These are phyloP conservation scores for Nothoprocta perdicaria DNA, from an alignment of 2,113 vertebrate genomes.

Conservation along the genomic window DNA sequence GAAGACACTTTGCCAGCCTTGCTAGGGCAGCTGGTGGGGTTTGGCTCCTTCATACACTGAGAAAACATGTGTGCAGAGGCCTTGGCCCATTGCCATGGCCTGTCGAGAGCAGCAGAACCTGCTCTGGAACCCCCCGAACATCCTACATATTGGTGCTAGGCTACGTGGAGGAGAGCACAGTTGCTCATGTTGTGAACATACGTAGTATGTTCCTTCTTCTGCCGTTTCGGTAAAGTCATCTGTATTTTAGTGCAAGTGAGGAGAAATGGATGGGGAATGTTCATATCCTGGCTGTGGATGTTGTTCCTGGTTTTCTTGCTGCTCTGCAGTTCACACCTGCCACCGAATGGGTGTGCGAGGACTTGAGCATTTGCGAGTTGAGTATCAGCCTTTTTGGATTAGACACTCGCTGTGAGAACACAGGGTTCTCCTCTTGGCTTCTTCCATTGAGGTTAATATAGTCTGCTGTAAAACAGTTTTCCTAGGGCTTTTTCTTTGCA, in stretches of 20 bases:
- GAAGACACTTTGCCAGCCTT: background rate
- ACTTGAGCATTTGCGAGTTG: background rate
- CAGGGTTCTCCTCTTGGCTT: background rate
- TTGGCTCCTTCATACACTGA: background rate
- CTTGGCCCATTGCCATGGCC: background rate
- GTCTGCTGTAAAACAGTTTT: background rate
- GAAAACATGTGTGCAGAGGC: background rate
- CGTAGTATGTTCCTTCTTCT: background rate
- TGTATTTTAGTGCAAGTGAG: background rate
- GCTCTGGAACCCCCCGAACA: background rate
- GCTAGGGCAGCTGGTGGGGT: background rate
- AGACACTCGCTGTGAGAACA: background rate
- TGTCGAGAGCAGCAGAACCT: background rate
- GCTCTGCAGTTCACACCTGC: background rate
- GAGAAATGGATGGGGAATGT: background rate
- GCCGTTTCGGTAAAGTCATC: background rate
- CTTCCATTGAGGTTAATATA: background rate
- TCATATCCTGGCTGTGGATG: background rate
- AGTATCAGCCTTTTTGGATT: background rate
- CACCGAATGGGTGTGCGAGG: background rate
- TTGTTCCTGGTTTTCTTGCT: background rate
- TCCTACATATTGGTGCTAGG: background rate
- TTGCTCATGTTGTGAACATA: background rate
- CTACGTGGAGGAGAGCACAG: fast-evolving
- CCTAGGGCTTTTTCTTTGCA: background rate